These are phyloP conservation scores for Stenchaetothrips biformis DNA, from an alignment of 2,888 invertebrate species.

Conservation along the genomic window DNA sequence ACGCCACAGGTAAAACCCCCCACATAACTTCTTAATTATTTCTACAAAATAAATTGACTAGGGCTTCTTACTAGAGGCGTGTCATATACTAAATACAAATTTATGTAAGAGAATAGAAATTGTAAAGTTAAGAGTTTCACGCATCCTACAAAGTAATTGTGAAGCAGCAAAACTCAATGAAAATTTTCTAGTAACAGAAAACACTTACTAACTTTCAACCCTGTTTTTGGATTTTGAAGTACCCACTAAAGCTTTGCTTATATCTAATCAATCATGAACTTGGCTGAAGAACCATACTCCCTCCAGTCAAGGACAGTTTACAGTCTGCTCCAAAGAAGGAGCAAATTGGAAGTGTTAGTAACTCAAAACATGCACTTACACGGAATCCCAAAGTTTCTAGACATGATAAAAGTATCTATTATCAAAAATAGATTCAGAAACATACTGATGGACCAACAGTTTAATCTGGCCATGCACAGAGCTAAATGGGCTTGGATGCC, in stretches of 20 bases:
- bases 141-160: constrained; percentile 5
- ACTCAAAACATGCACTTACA: constrained; percentile 6
- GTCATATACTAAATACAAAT: too few species aligned
- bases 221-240: too few species aligned
- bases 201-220: too few species aligned
- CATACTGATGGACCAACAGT: neutral
- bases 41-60: neutral
- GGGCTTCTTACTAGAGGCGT: too few species aligned
- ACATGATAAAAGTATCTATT: neutral
- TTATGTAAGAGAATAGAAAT: constrained; percentile 29
- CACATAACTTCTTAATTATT: neutral
- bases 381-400: neutral
- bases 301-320: neutral
- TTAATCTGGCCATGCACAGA: constrained; percentile 2
- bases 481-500: neutral
- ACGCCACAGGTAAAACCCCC: neutral
- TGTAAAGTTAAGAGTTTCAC: neutral
- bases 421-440: neutral
- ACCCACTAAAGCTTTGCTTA: neutral
- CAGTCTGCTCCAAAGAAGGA: neutral
- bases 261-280: neutral
- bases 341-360: neutral
- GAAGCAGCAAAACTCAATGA: neutral
- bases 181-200: too few species aligned
- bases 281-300: too few species aligned